phyloP scores from a whole-genome alignment of 1,140 invertebrate genomes.

The Orchestia grillus region DNA sequence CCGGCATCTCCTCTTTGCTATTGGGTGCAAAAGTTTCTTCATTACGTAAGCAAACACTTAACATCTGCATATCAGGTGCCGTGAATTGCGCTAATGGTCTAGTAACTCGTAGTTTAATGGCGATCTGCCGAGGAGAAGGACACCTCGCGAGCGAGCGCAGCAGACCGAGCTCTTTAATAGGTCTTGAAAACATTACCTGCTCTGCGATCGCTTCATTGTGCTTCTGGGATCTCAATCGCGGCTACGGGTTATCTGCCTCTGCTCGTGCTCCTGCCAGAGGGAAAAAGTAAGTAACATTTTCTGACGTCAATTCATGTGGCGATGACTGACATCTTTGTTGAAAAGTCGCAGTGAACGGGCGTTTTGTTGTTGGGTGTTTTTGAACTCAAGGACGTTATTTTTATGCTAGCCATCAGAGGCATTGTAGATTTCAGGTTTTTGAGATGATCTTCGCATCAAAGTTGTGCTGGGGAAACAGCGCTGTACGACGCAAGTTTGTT shows the following conservation, averaged over 20 bases:
- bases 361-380: too few relatives aligned
- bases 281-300: not conserved
- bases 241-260: not conserved
- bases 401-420: too few relatives aligned
- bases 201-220: not conserved
- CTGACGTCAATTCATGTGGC: not conserved
- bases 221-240: not conserved
- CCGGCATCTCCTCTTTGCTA: not conserved
- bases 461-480: too few relatives aligned
- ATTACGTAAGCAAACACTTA: constrained; percentile 53
- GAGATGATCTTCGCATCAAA: too few relatives aligned
- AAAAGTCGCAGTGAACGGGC: too few relatives aligned
- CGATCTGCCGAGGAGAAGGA: not conserved
- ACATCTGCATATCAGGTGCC: constrained; percentile 48
- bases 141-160: not conserved
- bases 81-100: constrained; percentile 29
- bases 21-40: constrained; percentile 41
- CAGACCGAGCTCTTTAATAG: not conserved
- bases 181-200: not conserved
- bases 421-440: too few relatives aligned
- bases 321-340: not conserved
- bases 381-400: too few relatives aligned
- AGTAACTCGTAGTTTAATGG: constrained; percentile 53
- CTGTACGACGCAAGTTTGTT: too few relatives aligned
- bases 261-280: too few relatives aligned